Conservation (phyloP, 2,888 invertebrate genomes). For the Homarus gammarus region DNA sequence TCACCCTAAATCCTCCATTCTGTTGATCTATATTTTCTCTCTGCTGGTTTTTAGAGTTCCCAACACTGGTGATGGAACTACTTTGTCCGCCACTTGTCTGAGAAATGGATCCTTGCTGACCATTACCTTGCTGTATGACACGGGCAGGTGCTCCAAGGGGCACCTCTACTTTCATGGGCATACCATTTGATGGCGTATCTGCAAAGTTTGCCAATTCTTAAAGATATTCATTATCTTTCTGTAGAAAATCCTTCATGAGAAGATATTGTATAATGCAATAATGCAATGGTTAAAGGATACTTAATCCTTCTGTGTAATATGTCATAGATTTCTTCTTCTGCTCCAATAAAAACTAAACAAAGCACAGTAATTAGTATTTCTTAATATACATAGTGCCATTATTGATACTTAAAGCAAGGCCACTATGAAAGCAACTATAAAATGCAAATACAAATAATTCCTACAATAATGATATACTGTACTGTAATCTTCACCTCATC, state of each 20-base stretch:
- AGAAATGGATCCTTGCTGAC: not conserved
- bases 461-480: no score
- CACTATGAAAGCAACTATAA: no score
- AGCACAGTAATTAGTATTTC: no score
- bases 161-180: constrained; percentile 65
- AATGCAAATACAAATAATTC: no score
- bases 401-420: no score
- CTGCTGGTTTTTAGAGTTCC: constrained; percentile 11
- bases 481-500: no score
- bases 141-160: constrained; percentile 36
- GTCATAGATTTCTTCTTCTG: no score
- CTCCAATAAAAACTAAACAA: no score
- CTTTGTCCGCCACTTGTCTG: constrained; percentile 5
- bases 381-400: no score
- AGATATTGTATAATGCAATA: not conserved
- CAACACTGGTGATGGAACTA: constrained; percentile 15
- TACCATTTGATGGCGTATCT: constrained; percentile 53
- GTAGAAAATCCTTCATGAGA: not conserved
- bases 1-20: constrained; percentile 36
- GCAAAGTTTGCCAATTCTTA: constrained; percentile 29
- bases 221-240: not conserved
- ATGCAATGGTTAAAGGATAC: not conserved
- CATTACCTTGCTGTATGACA: not conserved
- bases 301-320: no score
- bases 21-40: constrained; percentile 13